These are phyloP conservation scores for Actinia equina DNA, from an alignment of 64 coral and sea anemone genomes.

Conservation along the genomic window DNA sequence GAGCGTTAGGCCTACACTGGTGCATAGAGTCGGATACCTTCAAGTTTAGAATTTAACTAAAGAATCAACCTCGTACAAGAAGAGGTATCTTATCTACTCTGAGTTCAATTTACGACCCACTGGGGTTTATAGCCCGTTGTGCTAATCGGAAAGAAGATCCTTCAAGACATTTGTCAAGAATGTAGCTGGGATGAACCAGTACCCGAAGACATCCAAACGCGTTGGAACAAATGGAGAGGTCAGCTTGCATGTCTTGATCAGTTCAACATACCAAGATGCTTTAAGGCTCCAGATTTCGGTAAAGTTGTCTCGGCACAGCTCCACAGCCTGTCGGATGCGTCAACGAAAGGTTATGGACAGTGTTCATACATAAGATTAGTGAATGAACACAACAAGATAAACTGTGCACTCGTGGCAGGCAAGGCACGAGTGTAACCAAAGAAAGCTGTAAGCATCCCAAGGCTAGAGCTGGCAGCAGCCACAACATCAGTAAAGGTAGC, in stretches of 20 bases:
- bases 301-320: no score
- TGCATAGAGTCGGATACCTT: constrained; percentile 43
- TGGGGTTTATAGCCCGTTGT: constrained; percentile 49
- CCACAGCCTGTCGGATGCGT: no score
- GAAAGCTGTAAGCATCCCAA: no score
- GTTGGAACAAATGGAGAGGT: no score
- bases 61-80: constrained; percentile 29
- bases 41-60: constrained; percentile 38
- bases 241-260: no score
- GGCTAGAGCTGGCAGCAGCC: constrained; percentile 51
- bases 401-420: constrained; percentile 33
- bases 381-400: constrained; percentile 25
- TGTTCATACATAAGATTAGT: constrained; percentile 33
- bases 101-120: constrained; percentile 36
- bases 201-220: no score
- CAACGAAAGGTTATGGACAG: no score
- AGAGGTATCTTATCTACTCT: constrained; percentile 39
- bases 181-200: constrained; percentile 20
- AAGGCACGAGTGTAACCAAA: constrained; percentile 12
- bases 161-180: constrained; percentile 3
- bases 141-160: constrained; percentile 42
- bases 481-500: constrained; percentile 35
- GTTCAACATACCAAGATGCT: no score
- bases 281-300: no score
- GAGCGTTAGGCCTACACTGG: constrained; percentile 34